phyloP scores from a whole-genome alignment of 1,140 invertebrate genomes.

The Macrostomum lignano region DNA sequence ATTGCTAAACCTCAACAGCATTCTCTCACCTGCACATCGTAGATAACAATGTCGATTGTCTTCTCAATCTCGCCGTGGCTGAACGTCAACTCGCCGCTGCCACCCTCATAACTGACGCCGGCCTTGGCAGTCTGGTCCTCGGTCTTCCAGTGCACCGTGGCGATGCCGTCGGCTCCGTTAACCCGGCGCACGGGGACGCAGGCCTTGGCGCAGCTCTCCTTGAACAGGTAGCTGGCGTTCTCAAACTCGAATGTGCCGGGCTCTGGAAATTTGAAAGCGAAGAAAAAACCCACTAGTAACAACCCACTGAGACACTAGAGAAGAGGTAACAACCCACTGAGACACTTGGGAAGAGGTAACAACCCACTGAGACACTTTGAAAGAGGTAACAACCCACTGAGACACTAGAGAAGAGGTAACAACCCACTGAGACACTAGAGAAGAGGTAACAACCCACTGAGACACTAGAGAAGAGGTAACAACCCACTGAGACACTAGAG shows the following conservation, averaged over 20 bases:
- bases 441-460: too few species aligned
- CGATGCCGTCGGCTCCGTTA: slow-evolving; percentile 34
- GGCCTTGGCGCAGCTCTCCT: slow-evolving; percentile 34
- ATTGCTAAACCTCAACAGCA: too few species aligned
- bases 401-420: too few species aligned
- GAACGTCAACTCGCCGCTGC: slow-evolving; percentile 31
- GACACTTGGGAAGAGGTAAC: too few species aligned
- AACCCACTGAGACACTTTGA: too few species aligned
- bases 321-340: too few species aligned
- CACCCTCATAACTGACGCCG: slow-evolving; percentile 31
- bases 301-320: too few species aligned
- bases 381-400: too few species aligned
- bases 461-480: too few species aligned
- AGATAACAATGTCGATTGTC: slow-evolving; percentile 34
- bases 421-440: too few species aligned
- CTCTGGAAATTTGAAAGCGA: slow-evolving; percentile 31
- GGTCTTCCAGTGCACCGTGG: slow-evolving; percentile 33
- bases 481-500: too few species aligned
- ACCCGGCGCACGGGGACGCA: slow-evolving; percentile 31
- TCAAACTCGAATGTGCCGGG: slow-evolving; percentile 36
- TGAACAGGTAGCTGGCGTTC: slow-evolving; percentile 34
- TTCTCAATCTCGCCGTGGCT: slow-evolving; percentile 32
- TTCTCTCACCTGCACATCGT: slow-evolving; percentile 31
- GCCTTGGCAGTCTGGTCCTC: slow-evolving; percentile 34
- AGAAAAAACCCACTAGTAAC: too few species aligned